Percentiles rank a stretch among this genome's conserved stretches.
These are phyloP conservation scores for Sialia sialis DNA, from an alignment of 2,113 vertebrate species.

Conservation along the genomic window DNA sequence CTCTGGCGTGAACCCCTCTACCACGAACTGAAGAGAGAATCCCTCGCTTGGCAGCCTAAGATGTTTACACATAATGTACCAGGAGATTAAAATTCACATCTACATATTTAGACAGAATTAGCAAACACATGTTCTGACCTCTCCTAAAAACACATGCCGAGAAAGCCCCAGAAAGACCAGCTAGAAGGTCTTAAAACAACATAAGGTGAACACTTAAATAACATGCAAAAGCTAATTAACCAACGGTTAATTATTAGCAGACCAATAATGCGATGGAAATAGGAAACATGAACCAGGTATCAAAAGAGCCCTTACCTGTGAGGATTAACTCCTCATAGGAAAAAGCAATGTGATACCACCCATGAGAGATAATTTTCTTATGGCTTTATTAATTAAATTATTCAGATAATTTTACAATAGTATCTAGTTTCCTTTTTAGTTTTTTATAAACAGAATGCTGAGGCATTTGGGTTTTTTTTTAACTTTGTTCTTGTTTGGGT, in stretches of 20 bases:
- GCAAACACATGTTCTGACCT: not conserved
- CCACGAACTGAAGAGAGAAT: conserved; percentile 84
- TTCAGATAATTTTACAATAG: not conserved
- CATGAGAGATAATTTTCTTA: not conserved
- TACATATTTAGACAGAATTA: not conserved
- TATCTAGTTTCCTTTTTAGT: not conserved
- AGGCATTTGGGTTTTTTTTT: rapidly evolving
- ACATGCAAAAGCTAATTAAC: not conserved
- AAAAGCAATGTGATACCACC: not conserved
- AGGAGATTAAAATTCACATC: not conserved
- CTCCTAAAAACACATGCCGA: not conserved
- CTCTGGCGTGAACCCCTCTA: conserved; percentile 80
- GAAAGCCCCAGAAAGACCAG: not conserved
- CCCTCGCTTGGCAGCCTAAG: conserved; percentile 92
- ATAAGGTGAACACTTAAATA: not conserved
- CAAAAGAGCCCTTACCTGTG: not conserved
- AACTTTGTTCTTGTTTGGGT: not conserved
- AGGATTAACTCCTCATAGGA: not conserved
- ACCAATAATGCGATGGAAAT: not conserved
- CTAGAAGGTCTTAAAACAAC: not conserved
- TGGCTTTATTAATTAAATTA: not conserved
- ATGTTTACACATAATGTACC: not conserved
- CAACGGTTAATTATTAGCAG: not conserved
- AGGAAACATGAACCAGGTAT: not conserved
- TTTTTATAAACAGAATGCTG: not conserved